Evolutionary conservation across 2,797 vertebrate genomes (phyloP), one percentile per base, ranked within the genome.

Genomic region (Melopsittacus undulatus): DNA sequence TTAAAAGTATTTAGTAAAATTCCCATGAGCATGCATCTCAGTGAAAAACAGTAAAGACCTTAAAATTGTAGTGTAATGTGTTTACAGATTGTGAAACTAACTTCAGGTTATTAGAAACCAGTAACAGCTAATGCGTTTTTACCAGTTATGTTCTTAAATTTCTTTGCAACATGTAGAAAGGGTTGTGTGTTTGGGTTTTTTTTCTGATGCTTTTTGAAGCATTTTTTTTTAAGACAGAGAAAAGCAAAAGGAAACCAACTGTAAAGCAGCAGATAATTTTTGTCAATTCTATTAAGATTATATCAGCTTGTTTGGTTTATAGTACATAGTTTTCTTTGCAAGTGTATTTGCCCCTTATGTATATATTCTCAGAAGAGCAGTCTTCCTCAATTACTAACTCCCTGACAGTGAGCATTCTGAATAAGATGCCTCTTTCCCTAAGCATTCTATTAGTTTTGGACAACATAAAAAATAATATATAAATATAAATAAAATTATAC

Each of bases 371-470:
- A 92, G 67, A 87, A 74, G 38, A 90, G 38, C 36, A 79, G 51
- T 29, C 27, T 86, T 74, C 87, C 48, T 95, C 74, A 94, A 83
- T 95, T 96, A 94, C 89, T 93, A 89, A 96, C 78, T 85, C 69
- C 72, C 57, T 74, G 79, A 87, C 46, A 77, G 87, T 76, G 48
- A 97, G 14, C 12, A 27, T 64, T 56, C 59, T 83, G 59, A 91
- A 78, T 74, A 92, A 88, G 72, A 76, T 56, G 1, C 18, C 57
- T 78, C 18, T 93, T 96, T 92, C 82, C 48, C 34, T 90, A 70
- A 94, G 73, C n/a, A 73, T 95, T 66, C 70, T 90, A 11, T 67
- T 84, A 66, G 10, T 9, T 38, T 87, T 59, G 57, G 23, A 42
- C 75, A 83, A 52, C 30, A 46, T 83, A 57, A 76, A 76, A 23